These are phyloP conservation scores for Microcebus ravelobensis DNA, from an alignment of 2,113 vertebrate genomes.

Conservation along the genomic window DNA sequence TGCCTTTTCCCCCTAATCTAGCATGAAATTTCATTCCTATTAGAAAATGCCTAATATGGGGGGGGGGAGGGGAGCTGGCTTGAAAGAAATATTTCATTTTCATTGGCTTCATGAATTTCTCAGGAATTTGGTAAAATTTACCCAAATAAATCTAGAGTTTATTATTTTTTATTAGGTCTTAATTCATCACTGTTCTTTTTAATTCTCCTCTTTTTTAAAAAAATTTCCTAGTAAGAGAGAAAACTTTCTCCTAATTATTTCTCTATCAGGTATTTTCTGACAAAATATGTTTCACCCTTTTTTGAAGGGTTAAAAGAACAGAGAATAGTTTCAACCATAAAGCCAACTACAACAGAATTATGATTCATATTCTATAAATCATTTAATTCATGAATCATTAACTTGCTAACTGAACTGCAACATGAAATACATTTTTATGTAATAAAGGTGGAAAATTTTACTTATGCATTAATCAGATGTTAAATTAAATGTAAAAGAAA, in stretches of 20 bases:
- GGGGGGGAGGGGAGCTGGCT: background rate
- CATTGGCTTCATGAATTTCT: background rate
- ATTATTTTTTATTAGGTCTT: background rate
- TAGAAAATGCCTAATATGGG: background rate
- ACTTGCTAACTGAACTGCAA: conserved; percentile 60
- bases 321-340: conserved; percentile 20
- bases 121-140: background rate
- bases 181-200: background rate
- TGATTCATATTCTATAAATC: conserved; percentile 61
- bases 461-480: conserved; percentile 54
- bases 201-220: background rate
- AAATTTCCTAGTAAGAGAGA: background rate
- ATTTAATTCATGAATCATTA: conserved; percentile 68
- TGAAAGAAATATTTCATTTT: background rate
- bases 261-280: background rate
- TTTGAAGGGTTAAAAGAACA: conserved; percentile 18
- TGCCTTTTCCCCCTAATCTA: background rate
- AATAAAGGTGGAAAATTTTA: conserved; percentile 40
- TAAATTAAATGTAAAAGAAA: conserved; percentile 71
- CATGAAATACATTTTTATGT: conserved; percentile 62
- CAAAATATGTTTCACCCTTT: background rate
- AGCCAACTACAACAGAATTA: conserved; percentile 34
- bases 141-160: background rate
- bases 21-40: background rate
- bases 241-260: background rate